Conservation (phyloP, 2,888 invertebrate species). For the Polydrusus pterygomalis region DNA sequence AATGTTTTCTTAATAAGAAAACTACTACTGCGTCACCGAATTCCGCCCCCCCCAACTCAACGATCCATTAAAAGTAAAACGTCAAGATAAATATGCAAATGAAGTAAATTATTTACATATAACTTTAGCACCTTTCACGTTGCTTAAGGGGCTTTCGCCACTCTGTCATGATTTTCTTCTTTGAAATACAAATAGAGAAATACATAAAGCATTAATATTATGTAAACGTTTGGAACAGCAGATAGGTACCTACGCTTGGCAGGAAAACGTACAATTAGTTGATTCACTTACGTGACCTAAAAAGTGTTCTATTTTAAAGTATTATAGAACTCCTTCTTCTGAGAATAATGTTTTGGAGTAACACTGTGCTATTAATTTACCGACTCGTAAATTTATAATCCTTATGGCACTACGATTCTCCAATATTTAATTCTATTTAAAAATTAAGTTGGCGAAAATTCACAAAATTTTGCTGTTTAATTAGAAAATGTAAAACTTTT, state of each 20-base stretch:
- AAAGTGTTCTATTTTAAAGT: constrained; percentile 2
- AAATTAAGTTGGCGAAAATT: too few species aligned
- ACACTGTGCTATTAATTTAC: too few species aligned
- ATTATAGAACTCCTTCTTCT: too few species aligned
- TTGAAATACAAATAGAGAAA: constrained; percentile 43
- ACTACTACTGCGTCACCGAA: not conserved
- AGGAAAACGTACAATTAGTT: constrained; percentile 17
- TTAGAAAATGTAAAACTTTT: too few species aligned
- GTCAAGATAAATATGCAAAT: constrained; percentile 31
- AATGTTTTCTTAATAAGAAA: too few species aligned
- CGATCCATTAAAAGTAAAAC: constrained; percentile 21
- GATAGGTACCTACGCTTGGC: not conserved
- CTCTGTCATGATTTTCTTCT: constrained; percentile 31
- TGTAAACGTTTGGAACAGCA: constrained; percentile 24
- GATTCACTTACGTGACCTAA: not conserved
- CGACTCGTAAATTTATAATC: too few species aligned
- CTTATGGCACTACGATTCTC: too few species aligned
- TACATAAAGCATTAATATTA: constrained; percentile 32
- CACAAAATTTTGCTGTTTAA: too few species aligned
- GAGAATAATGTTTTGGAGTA: too few species aligned
- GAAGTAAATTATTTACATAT: constrained; percentile 40
- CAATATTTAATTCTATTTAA: too few species aligned
- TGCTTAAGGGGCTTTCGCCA: constrained; percentile 37
- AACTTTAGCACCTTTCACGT: constrained; percentile 35
- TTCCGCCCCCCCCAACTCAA: not conserved